Evolutionary conservation across 2,797 vertebrate genomes (phyloP).

Genomic region (Acomys russatus): DNA sequence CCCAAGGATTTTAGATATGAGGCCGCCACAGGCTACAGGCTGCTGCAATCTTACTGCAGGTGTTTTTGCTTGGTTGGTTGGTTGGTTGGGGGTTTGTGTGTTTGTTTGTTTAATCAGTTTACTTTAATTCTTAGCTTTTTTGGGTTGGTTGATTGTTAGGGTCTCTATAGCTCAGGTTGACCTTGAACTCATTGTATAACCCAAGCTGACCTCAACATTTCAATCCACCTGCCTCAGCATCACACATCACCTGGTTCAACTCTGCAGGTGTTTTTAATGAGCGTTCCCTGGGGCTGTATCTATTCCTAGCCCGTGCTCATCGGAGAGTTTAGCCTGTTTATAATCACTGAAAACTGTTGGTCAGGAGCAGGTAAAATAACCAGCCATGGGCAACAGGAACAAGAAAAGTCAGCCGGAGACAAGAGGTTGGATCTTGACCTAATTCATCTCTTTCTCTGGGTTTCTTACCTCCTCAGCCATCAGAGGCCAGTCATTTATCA

Average conservation of each 20-base stretch:
- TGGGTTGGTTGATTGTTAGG: not conserved
- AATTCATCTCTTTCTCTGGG: not conserved
- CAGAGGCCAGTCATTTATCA: not conserved
- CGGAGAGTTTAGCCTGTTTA: not conserved
- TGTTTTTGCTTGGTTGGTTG: not conserved
- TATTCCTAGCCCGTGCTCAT: constrained; percentile 65
- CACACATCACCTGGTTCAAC: no score
- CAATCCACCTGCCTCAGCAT: not conserved
- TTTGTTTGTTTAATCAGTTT: not conserved
- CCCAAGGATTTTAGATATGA: not conserved
- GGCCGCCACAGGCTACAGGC: not conserved
- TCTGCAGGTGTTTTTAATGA: constrained; percentile 46
- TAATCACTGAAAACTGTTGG: constrained; percentile 33
- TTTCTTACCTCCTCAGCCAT: not conserved
- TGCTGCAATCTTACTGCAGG: not conserved
- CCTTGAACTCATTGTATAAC: not conserved
- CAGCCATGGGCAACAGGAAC: not conserved
- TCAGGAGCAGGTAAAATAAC: not conserved
- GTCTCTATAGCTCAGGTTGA: not conserved
- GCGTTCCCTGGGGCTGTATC: not conserved
- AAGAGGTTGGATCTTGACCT: not conserved
- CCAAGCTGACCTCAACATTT: not conserved
- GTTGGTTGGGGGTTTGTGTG: no score
- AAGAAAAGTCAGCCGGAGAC: not conserved
- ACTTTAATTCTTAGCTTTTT: not conserved